A percentile compares a stretch with the other conserved stretches of the same genome.
These are phyloP conservation scores for Hypothenemus hampei DNA, from an alignment of 1,140 invertebrate genomes.

Conservation along the genomic window DNA sequence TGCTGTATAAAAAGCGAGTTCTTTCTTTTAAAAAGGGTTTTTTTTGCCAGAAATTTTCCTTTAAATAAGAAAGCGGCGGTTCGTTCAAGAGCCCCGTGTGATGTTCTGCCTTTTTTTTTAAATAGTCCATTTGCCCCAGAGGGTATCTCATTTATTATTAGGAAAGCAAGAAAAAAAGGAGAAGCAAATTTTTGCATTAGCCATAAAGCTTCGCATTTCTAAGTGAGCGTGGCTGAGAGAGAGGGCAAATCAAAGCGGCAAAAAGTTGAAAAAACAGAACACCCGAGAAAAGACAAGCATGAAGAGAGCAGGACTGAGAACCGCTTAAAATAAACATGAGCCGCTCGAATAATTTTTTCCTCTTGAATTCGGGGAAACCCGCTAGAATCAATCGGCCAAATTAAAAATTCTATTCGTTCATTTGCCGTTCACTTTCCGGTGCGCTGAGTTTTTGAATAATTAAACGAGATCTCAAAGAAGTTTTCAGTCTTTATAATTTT, in stretches of 20 bases:
- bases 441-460: conserved; percentile 18
- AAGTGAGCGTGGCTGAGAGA: conserved; percentile 35
- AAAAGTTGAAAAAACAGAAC: too few relatives aligned
- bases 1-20: too few relatives aligned
- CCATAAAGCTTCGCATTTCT: conserved; percentile 38
- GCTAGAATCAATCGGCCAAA: background rate
- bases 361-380: too few relatives aligned
- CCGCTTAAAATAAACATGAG: conserved; percentile 40
- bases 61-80: conserved; percentile 19
- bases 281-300: too few relatives aligned
- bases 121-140: conserved; percentile 33
- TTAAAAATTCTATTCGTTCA: background rate
- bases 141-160: conserved; percentile 40
- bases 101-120: too few relatives aligned
- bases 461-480: conserved; percentile 23
- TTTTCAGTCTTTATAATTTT: conserved; percentile 30
- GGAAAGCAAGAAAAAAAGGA: conserved; percentile 36
- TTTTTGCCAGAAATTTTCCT: too few relatives aligned
- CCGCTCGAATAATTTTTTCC: too few relatives aligned
- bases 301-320: too few relatives aligned
- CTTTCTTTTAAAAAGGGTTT: too few relatives aligned
- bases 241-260: conserved; percentile 40
- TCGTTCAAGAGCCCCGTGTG: too few relatives aligned
- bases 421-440: too few relatives aligned
- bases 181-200: conserved; percentile 43